These are phyloP conservation scores for Chouioia cunea DNA, from an alignment of 2,888 invertebrate species.

Conservation along the genomic window DNA sequence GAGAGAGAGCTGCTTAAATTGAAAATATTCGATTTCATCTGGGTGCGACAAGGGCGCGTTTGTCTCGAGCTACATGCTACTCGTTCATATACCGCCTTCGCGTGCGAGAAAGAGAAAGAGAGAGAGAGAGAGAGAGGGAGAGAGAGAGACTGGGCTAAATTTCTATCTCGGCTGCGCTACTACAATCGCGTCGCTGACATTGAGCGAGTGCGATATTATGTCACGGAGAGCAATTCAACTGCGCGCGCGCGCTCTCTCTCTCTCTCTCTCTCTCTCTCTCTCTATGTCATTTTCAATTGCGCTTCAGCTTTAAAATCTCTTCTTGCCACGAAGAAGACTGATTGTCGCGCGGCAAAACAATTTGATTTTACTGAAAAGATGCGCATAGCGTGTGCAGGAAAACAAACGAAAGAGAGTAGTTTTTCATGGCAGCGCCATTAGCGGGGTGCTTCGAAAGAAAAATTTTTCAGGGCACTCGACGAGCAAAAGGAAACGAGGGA, in stretches of 20 bases:
- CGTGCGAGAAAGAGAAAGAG: background rate
- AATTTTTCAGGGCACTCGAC: conserved; percentile 17
- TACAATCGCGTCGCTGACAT: conserved; percentile 23
- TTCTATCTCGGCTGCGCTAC: too few species aligned
- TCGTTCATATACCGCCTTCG: conserved; percentile 46
- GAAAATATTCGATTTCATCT: conserved; percentile 37
- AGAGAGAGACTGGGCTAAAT: too few species aligned
- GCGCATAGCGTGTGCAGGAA: background rate
- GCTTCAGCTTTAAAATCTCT: too few species aligned
- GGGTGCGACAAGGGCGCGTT: conserved; percentile 47
- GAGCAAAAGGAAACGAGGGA: too few species aligned
- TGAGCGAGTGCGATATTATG: conserved; percentile 14
- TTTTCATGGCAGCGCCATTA: background rate
- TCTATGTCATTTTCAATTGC: background rate
- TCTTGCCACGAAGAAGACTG: too few species aligned
- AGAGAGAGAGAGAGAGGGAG: too few species aligned
- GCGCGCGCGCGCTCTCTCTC: background rate
- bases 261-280: too few species aligned
- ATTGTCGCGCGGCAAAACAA: background rate
- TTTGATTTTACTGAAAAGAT: background rate
- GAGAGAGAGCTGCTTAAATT: too few species aligned
- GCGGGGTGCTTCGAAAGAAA: conserved; percentile 36
- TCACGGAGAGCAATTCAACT: background rate
- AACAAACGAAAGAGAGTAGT: background rate
- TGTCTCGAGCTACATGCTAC: background rate